phyloP scores from a whole-genome alignment of 2,113 vertebrate genomes.

The Eleginops maclovinus region DNA sequence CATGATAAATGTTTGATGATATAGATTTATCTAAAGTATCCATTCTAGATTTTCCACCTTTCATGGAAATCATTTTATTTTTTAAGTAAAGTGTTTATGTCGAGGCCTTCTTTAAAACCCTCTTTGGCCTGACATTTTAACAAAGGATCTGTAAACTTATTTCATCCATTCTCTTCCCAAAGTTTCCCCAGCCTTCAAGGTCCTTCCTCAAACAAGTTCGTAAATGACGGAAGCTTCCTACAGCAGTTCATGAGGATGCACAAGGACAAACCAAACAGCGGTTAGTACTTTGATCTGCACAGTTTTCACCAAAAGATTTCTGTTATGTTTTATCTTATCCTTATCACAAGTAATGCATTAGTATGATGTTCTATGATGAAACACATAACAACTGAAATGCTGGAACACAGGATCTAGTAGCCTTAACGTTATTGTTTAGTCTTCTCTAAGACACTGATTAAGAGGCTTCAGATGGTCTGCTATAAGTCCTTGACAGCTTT shows the following conservation, averaged over 20 bases:
- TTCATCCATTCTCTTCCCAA: slow-evolving; percentile 16
- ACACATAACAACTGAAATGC: background rate
- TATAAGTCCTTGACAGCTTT: background rate
- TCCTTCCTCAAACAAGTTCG: slow-evolving; percentile 91
- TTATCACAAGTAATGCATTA: background rate
- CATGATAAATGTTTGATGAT: too few species aligned
- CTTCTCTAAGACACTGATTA: background rate
- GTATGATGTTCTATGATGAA: background rate
- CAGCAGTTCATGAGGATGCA: slow-evolving; percentile 97
- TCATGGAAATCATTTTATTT: background rate
- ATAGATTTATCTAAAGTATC: too few species aligned
- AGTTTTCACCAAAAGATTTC: background rate
- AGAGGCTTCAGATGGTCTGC: background rate
- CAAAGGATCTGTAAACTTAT: background rate
- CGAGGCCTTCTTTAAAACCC: background rate
- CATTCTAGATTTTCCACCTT: too few species aligned
- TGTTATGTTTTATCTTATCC: background rate
- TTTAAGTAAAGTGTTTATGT: background rate
- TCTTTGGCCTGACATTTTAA: background rate
- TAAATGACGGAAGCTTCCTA: slow-evolving; percentile 95
- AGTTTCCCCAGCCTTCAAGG: slow-evolving; percentile 79
- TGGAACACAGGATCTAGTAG: background rate
- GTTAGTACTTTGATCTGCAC: slow-evolving; percentile 64
- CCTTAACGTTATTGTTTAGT: background rate
- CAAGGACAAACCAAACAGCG: slow-evolving; percentile 86